These are phyloP conservation scores for Macrotis lagotis DNA, from an alignment of 2,113 vertebrate species.

Conservation along the genomic window DNA sequence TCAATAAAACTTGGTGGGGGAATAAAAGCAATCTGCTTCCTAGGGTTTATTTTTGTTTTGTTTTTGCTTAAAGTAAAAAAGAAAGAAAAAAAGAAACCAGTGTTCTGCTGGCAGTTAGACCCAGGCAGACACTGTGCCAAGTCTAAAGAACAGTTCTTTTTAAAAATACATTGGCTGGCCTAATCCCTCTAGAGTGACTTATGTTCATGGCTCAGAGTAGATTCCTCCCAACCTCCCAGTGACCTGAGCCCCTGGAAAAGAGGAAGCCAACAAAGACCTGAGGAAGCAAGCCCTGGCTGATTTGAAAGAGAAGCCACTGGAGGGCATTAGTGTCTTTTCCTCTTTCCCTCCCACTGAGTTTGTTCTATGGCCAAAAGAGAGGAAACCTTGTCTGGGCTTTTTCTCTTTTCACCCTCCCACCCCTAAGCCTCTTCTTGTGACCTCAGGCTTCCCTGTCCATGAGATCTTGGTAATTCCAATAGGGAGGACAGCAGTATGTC, in stretches of 20 bases:
- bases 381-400: not conserved
- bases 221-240: constrained; percentile 42
- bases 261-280: constrained; percentile 55
- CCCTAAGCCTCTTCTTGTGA: not conserved
- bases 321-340: not conserved
- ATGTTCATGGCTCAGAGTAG: constrained; percentile 36
- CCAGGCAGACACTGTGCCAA: not conserved
- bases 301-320: constrained; percentile 15
- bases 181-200: constrained; percentile 40
- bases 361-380: not conserved
- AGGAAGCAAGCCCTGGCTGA: constrained; percentile 40
- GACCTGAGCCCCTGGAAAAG: constrained; percentile 48
- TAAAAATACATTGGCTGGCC: constrained; percentile 17
- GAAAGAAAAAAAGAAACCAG: not conserved
- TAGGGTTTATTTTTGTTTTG: not conserved
- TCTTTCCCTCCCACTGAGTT: not conserved
- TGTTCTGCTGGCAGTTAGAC: not conserved
- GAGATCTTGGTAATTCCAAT: not conserved
- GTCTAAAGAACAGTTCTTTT: constrained; percentile 6
- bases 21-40: not conserved
- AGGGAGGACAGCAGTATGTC: not conserved
- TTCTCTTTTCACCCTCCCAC: not conserved
- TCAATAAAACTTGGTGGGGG: not conserved
- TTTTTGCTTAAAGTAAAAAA: not conserved
- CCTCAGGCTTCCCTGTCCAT: not conserved